These are phyloP conservation scores for Piscicola geometra DNA, from an alignment of 2,888 invertebrate genomes.

Conservation along the genomic window DNA sequence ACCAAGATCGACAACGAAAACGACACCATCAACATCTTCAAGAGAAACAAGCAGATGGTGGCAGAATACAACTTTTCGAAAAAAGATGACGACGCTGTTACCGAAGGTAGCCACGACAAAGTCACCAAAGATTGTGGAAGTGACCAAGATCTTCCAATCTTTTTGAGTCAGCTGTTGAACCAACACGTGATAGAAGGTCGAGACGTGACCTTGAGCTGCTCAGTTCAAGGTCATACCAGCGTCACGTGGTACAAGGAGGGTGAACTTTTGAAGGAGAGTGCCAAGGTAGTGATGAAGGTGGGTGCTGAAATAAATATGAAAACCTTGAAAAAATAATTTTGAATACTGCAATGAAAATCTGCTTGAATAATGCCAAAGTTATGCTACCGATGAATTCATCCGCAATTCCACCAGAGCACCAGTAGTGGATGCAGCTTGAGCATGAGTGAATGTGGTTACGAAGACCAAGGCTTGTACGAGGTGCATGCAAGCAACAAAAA, in stretches of 20 bases:
- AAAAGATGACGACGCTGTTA: background rate
- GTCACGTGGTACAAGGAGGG: background rate
- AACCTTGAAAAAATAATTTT: too few relatives aligned
- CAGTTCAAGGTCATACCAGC: background rate
- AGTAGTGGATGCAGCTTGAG: background rate
- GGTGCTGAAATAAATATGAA: too few relatives aligned
- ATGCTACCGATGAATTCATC: too few relatives aligned
- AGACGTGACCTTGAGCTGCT: background rate
- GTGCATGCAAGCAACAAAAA: background rate
- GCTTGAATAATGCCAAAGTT: too few relatives aligned
- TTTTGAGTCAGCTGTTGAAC: background rate
- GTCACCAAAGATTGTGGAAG: background rate
- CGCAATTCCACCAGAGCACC: background rate
- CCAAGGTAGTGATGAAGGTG: background rate
- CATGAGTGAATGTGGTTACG: background rate
- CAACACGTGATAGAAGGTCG: constrained; percentile 2
- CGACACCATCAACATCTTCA: constrained; percentile 2
- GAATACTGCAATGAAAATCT: background rate
- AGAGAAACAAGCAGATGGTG: background rate
- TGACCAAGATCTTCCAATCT: background rate
- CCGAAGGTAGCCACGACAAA: background rate
- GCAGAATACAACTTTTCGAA: constrained; percentile 7
- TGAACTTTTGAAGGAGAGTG: background rate
- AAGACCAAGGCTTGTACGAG: background rate
- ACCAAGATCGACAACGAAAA: constrained; percentile 12